Percentiles rank a stretch among this genome's conserved stretches.
These are phyloP conservation scores for Ptychoptera albimana DNA, from an alignment of 2,888 invertebrate genomes.

Conservation along the genomic window DNA sequence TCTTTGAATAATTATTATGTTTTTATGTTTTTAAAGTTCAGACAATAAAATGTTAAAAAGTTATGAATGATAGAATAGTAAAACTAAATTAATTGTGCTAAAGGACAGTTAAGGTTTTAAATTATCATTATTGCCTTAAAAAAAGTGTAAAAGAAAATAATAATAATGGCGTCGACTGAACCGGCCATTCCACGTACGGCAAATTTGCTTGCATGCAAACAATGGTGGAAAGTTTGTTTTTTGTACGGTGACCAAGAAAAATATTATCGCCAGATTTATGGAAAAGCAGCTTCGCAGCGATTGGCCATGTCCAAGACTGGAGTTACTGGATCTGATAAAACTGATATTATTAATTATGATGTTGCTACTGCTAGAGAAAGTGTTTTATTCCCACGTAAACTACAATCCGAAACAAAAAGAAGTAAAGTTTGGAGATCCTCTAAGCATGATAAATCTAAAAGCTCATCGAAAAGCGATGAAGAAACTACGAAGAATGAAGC, in stretches of 20 bases:
- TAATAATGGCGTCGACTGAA: constrained; percentile 16
- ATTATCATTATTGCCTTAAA: no score
- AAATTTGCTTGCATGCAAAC: constrained; percentile 66
- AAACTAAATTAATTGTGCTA: no score
- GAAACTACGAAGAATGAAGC: constrained; percentile 16
- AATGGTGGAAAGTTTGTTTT: constrained; percentile 85
- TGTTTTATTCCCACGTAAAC: not conserved
- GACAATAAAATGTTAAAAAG: no score
- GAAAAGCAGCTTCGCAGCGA: constrained; percentile 35
- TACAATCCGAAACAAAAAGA: not conserved
- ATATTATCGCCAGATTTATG: constrained; percentile 69
- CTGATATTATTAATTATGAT: constrained; percentile 9
- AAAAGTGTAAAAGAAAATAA: no score
- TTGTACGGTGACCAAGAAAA: constrained; percentile 76
- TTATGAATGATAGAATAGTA: no score
- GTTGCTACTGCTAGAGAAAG: constrained; percentile 4
- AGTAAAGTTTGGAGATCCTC: not conserved
- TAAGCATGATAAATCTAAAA: no score
- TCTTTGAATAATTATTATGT: no score
- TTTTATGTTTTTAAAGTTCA: no score
- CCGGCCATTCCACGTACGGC: constrained; percentile 37
- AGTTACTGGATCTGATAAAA: constrained; percentile 8
- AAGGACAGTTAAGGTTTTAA: no score
- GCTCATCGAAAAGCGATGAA: not conserved
- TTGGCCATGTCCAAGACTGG: constrained; percentile 24